Evolutionary conservation across 2,797 vertebrate species (phyloP), one percentile per base, ranked within the genome.

Genomic region (Aplochiton taeniatus): DNA sequence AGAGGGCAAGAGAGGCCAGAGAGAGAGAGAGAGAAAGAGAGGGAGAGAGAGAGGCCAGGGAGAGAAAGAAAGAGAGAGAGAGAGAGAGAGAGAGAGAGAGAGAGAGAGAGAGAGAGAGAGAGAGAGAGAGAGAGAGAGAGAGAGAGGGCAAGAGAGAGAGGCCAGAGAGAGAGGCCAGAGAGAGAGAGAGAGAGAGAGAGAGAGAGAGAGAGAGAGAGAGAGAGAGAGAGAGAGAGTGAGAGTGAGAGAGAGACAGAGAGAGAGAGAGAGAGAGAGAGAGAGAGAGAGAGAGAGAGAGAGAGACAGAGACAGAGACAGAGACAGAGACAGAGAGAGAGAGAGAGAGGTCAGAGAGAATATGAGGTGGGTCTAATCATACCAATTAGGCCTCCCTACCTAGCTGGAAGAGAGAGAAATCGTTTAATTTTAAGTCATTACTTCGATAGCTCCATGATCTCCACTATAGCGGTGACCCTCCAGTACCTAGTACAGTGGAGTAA

Each of bases 101-200:
- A 52, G 51, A 14, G 19, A 63, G 43, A 49, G 58, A 57, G 55
- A 31, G 48, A 52, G 7, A 41, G 14, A 57, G 10, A 62, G 20
- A 66, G 41, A 53, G 31, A 55, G 14, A 53, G 41, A 14, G 14
- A 17, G 42, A 64, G 17, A 19, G 18, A 18, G 11, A 9, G 18
- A n/a, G 18, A 52, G 51, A 14, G 19, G n/a, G n/a, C n/a, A n/a
- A n/a, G n/a, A n/a, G n/a, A n/a, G n/a, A n/a, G n/a, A n/a, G n/a
- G n/a, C n/a, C n/a, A 63, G 43, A 49, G 58, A 57, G 55, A 31
- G 48, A 52, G 7, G 41, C 11, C 17, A 66, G 41, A 53, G 31
- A 55, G 14, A 53, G 41, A 14, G 14, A 17, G 42, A 64, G 17
- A 19, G 18, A 18, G 11, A 9, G 18, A n/a, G 18, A 52, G 51